Conservation (phyloP, 2,888 invertebrate species). For the Dicyrtomina minuta region DNA sequence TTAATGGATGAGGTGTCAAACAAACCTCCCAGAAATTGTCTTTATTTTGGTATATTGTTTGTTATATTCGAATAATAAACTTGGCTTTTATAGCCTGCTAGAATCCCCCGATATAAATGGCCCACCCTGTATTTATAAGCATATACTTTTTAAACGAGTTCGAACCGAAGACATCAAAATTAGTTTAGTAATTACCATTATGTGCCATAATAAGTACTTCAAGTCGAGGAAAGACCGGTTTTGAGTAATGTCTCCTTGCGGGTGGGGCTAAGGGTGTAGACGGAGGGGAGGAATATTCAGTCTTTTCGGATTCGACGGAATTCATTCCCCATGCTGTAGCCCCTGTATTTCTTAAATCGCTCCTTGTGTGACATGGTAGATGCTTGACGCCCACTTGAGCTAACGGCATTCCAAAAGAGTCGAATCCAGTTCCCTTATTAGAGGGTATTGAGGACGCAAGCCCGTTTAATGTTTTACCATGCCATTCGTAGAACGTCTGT, state of each 20-base stretch:
- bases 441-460: not conserved
- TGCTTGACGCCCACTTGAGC: constrained; percentile 3
- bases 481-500: constrained; percentile 23
- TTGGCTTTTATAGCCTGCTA: too few relatives aligned
- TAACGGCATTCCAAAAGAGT: constrained; percentile 27
- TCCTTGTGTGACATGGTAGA: constrained; percentile 15
- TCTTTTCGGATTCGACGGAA: constrained; percentile 7
- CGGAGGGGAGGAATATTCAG: constrained; percentile 8
- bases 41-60: too few relatives aligned
- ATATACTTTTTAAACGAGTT: too few relatives aligned
- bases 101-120: too few relatives aligned
- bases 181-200: constrained; percentile 40
- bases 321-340: constrained; percentile 29
- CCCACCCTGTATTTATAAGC: too few relatives aligned
- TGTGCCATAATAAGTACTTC: constrained; percentile 51
- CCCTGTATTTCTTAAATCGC: constrained; percentile 26
- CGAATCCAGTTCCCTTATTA: constrained; percentile 30
- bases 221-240: constrained; percentile 45
- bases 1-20: too few relatives aligned
- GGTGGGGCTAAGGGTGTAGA: constrained; percentile 7
- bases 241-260: constrained; percentile 17
- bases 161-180: too few relatives aligned
- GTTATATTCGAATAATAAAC: too few relatives aligned
- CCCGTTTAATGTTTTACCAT: constrained; percentile 21
- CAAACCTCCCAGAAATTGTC: too few relatives aligned